Evolutionary conservation across 1,140 invertebrate species (phyloP).

Genomic region (Apis cerana): DNA sequence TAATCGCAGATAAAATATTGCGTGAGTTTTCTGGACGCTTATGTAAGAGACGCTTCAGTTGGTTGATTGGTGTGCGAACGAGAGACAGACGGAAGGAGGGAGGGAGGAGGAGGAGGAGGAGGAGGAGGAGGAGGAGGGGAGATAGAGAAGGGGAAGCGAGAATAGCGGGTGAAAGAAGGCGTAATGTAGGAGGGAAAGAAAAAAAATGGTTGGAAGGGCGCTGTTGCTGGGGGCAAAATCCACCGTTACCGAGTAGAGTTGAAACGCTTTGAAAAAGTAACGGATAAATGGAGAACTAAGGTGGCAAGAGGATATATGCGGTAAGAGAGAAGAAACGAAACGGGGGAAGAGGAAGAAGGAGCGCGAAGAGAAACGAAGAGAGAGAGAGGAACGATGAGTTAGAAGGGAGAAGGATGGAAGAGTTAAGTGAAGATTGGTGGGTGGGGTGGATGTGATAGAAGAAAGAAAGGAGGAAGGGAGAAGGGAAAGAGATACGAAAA

Average conservation of each 20-base stretch:
- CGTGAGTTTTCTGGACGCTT: neutral
- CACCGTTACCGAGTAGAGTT: slow-evolving; percentile 35
- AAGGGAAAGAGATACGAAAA: slow-evolving; percentile 6
- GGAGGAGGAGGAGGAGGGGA: neutral
- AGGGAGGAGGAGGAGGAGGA: neutral
- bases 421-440: neutral
- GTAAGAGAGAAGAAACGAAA: slow-evolving; percentile 14
- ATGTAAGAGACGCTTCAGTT: neutral
- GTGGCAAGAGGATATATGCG: slow-evolving; percentile 11
- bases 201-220: slow-evolving; percentile 35
- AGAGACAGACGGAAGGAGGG: neutral
- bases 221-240: slow-evolving; percentile 52
- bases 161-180: neutral
- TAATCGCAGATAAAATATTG: neutral
- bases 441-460: slow-evolving; percentile 34
- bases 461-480: slow-evolving; percentile 23
- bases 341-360: neutral
- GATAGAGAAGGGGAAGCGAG: neutral
- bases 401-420: neutral
- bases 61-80: neutral
- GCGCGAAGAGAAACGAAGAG: slow-evolving; percentile 9
- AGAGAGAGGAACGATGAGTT: neutral
- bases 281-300: slow-evolving; percentile 24
- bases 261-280: slow-evolving; percentile 35
- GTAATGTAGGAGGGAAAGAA: slow-evolving; percentile 19